These are phyloP conservation scores for Trichechus manatus DNA, from an alignment of 2,113 vertebrate species.

Conservation along the genomic window DNA sequence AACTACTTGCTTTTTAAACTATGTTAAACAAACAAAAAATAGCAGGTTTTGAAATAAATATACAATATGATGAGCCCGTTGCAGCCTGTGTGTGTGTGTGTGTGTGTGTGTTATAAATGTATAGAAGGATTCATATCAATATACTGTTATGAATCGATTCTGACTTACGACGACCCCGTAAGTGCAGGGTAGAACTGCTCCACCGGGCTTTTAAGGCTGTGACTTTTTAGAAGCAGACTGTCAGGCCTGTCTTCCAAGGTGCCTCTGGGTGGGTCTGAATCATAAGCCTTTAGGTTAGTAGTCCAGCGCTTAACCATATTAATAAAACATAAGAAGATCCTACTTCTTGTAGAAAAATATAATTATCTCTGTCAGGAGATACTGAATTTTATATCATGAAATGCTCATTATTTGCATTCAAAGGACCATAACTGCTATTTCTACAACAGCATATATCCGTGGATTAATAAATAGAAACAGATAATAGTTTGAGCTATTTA, in stretches of 20 bases:
- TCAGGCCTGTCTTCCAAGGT: background rate
- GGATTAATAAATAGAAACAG: background rate
- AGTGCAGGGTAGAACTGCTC: no score
- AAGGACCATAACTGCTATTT: background rate
- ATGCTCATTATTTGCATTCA: background rate
- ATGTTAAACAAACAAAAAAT: background rate
- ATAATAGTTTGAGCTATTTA: background rate
- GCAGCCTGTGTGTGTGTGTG: no score
- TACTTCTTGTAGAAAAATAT: background rate
- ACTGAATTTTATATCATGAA: background rate
- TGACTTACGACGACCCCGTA: background rate
- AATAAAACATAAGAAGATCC: background rate
- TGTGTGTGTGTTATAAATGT: background rate
- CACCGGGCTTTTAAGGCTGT: background rate
- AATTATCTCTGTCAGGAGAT: background rate
- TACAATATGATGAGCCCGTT: background rate
- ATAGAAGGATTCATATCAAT: background rate
- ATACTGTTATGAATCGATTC: background rate
- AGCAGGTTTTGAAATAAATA: background rate
- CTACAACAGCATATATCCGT: background rate
- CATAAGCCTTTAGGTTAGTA: background rate
- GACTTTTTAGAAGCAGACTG: background rate
- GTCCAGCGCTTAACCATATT: background rate
- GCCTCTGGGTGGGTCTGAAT: background rate
- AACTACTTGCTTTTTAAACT: background rate